phyloP scores from a whole-genome alignment of 2,888 invertebrate species.

The Schrankia costaestrigalis region DNA sequence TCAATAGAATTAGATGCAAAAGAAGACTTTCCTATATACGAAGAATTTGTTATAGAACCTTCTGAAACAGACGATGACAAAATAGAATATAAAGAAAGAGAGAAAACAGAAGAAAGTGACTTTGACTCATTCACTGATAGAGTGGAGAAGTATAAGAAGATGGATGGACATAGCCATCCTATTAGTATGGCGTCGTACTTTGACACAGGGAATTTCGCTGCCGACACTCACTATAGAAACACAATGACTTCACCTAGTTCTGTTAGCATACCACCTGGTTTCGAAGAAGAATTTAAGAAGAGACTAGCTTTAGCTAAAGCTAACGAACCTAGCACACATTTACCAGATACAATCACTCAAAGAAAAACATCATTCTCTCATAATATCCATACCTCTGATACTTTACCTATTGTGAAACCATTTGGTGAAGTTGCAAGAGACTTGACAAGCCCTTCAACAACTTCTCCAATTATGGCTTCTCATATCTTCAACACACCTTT shows the following conservation, averaged over 20 bases:
- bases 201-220: constrained; percentile 73
- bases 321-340: constrained; percentile 8
- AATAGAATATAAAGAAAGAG: constrained; percentile 50
- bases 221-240: constrained; percentile 63
- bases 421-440: no score
- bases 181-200: constrained; percentile 68
- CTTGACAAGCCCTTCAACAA: no score
- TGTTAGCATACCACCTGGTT: constrained; percentile 60
- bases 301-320: constrained; percentile 20
- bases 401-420: no score
- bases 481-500: no score
- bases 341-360: constrained; percentile 51
- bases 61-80: constrained; percentile 66
- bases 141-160: constrained; percentile 61
- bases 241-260: constrained; percentile 43
- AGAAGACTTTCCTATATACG: constrained; percentile 64
- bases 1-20: constrained; percentile 73
- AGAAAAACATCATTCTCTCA: no score
- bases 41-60: constrained; percentile 66
- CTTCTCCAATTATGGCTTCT: no score
- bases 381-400: no score
- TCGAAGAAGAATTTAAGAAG: constrained; percentile 55
- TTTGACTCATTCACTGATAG: constrained; percentile 64
- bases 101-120: constrained; percentile 41
- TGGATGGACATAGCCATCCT: constrained; percentile 50